A percentile compares a stretch with the other conserved stretches of the same genome.
These are phyloP conservation scores for Helicorthomorpha holstii DNA, from an alignment of 1,140 invertebrate genomes.

Conservation along the genomic window DNA sequence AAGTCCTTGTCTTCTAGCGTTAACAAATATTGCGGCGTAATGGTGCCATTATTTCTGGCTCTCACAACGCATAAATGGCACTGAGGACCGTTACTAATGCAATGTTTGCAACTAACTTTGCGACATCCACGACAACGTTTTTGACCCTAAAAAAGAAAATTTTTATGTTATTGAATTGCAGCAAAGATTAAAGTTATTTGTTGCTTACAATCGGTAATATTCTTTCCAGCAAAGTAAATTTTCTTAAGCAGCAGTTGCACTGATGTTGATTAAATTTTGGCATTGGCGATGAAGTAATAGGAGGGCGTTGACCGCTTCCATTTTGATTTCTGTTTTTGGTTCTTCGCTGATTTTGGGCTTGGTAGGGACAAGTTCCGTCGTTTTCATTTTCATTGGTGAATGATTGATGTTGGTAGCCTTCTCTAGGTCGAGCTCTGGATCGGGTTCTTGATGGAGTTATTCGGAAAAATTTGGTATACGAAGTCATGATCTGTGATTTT, in stretches of 20 bases:
- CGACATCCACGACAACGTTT: neutral
- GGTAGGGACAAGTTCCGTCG: neutral
- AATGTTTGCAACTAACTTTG: neutral
- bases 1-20: neutral
- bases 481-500: too few species aligned
- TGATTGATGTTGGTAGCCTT: too few species aligned
- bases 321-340: neutral
- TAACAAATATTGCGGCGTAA: neutral
- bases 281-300: too few species aligned
- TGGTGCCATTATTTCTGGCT: neutral
- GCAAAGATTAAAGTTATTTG: neutral
- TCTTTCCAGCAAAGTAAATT: neutral
- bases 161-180: neutral
- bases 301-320: neutral
- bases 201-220: neutral
- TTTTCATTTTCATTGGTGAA: too few species aligned
- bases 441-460: too few species aligned
- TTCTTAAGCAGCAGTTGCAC: neutral
- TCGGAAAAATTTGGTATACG: too few species aligned
- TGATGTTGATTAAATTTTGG: neutral
- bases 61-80: neutral
- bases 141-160: neutral
- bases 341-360: neutral
- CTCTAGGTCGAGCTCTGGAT: too few species aligned
- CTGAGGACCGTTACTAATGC: neutral